Evolutionary conservation across 2,113 vertebrate species (phyloP).

Genomic region (Oplegnathus fasciatus): DNA sequence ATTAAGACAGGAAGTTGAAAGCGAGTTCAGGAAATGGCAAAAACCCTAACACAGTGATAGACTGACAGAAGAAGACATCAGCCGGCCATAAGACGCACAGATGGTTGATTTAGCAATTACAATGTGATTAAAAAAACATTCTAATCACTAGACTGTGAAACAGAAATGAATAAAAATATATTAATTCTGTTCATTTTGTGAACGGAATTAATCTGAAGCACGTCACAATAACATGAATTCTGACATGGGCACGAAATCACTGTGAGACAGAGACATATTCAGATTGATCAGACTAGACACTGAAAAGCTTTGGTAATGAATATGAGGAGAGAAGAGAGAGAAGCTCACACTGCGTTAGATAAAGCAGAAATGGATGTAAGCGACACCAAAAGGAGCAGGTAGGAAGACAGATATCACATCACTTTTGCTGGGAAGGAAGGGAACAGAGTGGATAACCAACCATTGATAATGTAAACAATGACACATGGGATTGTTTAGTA

Average conservation of each 20-base stretch:
- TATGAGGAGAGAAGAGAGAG: neutral
- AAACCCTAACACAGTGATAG: slow-evolving; percentile 52
- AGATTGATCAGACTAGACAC: slow-evolving; percentile 25
- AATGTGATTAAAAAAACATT: slow-evolving; percentile 22
- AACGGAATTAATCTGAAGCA: slow-evolving; percentile 52
- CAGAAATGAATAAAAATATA: slow-evolving; percentile 35
- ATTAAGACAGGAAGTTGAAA: slow-evolving; percentile 71
- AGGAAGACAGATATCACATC: neutral
- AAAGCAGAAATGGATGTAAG: slow-evolving; percentile 15
- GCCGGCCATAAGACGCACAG: slow-evolving; percentile 32
- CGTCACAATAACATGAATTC: slow-evolving; percentile 5
- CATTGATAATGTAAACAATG: neutral
- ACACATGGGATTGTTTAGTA: neutral
- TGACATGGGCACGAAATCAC: slow-evolving; percentile 17
- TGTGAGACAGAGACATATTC: slow-evolving; percentile 1
- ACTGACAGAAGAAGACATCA: slow-evolving; percentile 41
- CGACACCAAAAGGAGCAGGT: neutral
- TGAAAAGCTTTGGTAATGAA: neutral
- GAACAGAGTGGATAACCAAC: neutral
- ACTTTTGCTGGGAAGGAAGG: neutral
- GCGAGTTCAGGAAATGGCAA: slow-evolving; percentile 67
- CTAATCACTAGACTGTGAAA: slow-evolving; percentile 38
- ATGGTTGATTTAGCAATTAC: slow-evolving; percentile 22
- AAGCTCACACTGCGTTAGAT: neutral
- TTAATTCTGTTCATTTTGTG: slow-evolving; percentile 59